Base-by-base conservation (phyloP, 2,888 invertebrate genomes). In the Sinotaia quadrata region DNA sequence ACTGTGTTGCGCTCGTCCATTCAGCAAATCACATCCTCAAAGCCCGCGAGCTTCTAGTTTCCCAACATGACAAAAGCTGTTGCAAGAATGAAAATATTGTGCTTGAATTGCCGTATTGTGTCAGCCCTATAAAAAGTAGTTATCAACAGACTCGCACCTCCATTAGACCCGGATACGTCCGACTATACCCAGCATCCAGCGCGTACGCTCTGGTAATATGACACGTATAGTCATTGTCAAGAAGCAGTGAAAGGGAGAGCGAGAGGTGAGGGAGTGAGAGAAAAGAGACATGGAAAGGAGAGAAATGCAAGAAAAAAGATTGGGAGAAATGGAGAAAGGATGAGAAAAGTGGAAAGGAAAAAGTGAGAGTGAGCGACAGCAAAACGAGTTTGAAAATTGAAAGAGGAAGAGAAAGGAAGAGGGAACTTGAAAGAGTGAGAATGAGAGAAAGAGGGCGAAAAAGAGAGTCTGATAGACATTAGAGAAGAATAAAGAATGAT, bases 111-210 rank as follows among this genome's bases (percentile, higher is more conserved):
- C 10, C 54, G 54, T 18, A 54, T 54, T 54, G 54, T 54, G 54
- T 27, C 10, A 8, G 0, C 18, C 12, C 18, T 24, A 29, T 15
- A 54, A 51, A 15, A 21, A 1, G 51, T 2, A 10, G 2, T 21
- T n/a, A 21, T 51, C 24, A 51, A 31, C 24, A 8, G 27, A 24
- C 54, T 24, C 21, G 24, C 31, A 18, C 33, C 4, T 36, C 58
- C 58, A 58, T 58, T 58, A 58, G 24, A 36, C 36, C 58, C 36
- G 58, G 58, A 58, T 37, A 34, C 34, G 24, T 21, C 37, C n/a
- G 36, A 58, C 18, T 58, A 37, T 58, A 34, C 37, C 58, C 58
- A 21, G 37, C 12, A 18, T 34, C 10, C 18, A 12, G 37, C 58
- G 58, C 58, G 37, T 58, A 41, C 37, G 37, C 37, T 37, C 58